These are phyloP conservation scores for Agonopterix arenella DNA, from an alignment of 2,888 invertebrate species.

Conservation along the genomic window DNA sequence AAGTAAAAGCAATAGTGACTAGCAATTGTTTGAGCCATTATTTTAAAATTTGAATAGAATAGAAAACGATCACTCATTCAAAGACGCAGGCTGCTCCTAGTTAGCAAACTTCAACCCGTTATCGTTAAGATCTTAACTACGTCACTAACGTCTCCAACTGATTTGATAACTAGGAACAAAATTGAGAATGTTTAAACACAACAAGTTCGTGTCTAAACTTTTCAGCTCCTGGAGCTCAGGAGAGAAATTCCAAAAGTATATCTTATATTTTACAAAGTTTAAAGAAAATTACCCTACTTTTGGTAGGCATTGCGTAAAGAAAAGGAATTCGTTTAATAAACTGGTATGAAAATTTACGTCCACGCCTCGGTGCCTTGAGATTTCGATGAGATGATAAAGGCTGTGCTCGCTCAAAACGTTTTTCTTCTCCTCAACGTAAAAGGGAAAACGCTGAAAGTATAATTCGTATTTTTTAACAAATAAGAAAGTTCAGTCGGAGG, in stretches of 20 bases:
- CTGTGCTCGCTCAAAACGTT: slow-evolving; percentile 16
- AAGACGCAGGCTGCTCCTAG: too few species aligned
- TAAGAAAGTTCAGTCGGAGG: slow-evolving; percentile 15
- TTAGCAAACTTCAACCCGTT: too few species aligned
- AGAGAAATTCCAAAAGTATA: slow-evolving; percentile 13
- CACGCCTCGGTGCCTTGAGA: slow-evolving; percentile 21
- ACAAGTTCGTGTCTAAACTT: neutral
- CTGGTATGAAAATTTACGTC: slow-evolving; percentile 32
- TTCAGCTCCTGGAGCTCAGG: slow-evolving; percentile 3
- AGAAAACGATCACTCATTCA: too few species aligned
- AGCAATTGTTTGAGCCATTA: too few species aligned
- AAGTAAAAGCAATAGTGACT: too few species aligned
- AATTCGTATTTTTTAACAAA: slow-evolving; percentile 24
- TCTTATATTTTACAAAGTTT: slow-evolving; percentile 29
- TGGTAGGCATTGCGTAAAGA: slow-evolving; percentile 20
- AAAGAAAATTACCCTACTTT: slow-evolving; percentile 33
- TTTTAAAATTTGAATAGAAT: too few species aligned
- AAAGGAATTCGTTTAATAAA: slow-evolving; percentile 44
- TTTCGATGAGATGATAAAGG: slow-evolving; percentile 26
- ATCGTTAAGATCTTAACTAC: too few species aligned
- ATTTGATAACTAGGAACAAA: neutral
- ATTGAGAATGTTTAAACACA: neutral
- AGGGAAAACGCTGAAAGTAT: slow-evolving; percentile 9
- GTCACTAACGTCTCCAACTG: too few species aligned
- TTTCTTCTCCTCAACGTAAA: slow-evolving; percentile 11